These are phyloP conservation scores for Drosophila leonis DNA, from an alignment of 2,888 invertebrate genomes.

Conservation along the genomic window DNA sequence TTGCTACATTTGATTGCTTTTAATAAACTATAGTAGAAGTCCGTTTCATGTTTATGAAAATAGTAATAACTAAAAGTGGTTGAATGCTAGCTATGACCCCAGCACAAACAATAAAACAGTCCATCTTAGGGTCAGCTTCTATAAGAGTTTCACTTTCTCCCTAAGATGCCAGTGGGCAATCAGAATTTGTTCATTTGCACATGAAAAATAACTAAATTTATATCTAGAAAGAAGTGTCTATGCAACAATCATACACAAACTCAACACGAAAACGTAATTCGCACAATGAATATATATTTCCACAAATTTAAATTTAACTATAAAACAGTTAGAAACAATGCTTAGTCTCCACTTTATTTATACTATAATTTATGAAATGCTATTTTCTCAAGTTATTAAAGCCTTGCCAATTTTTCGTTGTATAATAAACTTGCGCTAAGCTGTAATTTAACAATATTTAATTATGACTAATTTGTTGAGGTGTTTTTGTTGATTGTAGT, in stretches of 20 bases:
- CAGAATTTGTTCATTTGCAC: not conserved
- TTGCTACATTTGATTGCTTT: not conserved
- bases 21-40: not conserved
- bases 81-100: not conserved
- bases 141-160: not conserved
- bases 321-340: not conserved
- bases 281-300: not conserved
- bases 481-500: constrained; percentile 11
- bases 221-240: not conserved
- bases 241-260: not conserved
- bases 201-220: not conserved
- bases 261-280: not conserved
- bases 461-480: constrained; percentile 15
- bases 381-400: not conserved
- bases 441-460: constrained; percentile 16
- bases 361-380: not conserved
- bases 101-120: too few species aligned
- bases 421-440: constrained; percentile 8
- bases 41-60: too few species aligned
- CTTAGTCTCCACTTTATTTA: not conserved
- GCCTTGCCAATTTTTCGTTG: not conserved
- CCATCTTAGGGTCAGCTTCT: too few species aligned
- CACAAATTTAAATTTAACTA: not conserved
- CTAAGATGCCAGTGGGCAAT: not conserved
- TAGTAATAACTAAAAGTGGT: too few species aligned